These are phyloP conservation scores for Pristis pectinata DNA, from an alignment of 2,797 vertebrate genomes.

Conservation along the genomic window DNA sequence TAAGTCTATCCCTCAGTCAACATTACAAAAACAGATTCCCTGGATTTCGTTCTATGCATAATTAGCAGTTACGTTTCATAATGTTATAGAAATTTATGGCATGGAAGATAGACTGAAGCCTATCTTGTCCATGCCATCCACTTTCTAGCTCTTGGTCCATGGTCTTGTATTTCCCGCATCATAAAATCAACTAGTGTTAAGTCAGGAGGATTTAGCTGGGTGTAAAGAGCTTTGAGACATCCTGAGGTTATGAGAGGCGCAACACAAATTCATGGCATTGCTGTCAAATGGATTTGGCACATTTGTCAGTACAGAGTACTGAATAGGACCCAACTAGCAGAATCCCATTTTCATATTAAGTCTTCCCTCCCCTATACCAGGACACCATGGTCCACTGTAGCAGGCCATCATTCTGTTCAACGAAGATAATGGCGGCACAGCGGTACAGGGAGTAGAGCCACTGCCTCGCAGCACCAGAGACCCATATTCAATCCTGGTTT, in stretches of 20 bases:
- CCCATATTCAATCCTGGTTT: too few relatives aligned
- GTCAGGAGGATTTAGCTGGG: background rate
- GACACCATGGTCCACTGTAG: background rate
- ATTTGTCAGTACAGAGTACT: background rate
- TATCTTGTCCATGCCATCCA: too few relatives aligned
- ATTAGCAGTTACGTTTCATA: too few relatives aligned
- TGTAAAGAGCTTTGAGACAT: background rate
- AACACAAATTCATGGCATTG: background rate
- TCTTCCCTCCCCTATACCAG: background rate
- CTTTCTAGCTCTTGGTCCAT: too few relatives aligned
- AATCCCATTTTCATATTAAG: background rate
- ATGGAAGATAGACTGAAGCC: too few relatives aligned
- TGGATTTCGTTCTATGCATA: background rate
- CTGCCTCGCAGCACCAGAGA: too few relatives aligned
- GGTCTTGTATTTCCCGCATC: too few relatives aligned
- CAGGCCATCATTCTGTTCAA: background rate
- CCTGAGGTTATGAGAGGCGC: background rate
- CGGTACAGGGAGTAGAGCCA: too few relatives aligned
- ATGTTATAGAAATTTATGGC: too few relatives aligned
- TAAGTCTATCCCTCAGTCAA: background rate
- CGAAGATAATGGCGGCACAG: background rate
- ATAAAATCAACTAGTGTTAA: too few relatives aligned
- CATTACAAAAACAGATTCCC: background rate
- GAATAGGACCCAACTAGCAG: background rate
- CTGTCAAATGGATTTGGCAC: background rate